These are phyloP conservation scores for Anser cygnoides DNA, from an alignment of 2,113 vertebrate species.

Conservation along the genomic window DNA sequence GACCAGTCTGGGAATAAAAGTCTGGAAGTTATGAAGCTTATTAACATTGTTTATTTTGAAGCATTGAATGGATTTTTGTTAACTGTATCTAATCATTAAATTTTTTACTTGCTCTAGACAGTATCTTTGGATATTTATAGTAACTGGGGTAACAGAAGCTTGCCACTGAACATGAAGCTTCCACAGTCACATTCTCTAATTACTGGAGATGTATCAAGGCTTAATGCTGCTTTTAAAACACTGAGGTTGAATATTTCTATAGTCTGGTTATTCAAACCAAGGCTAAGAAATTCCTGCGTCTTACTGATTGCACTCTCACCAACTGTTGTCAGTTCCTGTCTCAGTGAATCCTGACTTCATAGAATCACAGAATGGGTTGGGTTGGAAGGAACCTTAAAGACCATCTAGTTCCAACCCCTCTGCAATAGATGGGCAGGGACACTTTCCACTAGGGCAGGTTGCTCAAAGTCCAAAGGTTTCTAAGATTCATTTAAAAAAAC, in stretches of 20 bases:
- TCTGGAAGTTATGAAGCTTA: neutral
- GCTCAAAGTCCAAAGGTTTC: neutral
- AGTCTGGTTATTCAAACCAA: accelerated
- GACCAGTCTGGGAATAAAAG: neutral
- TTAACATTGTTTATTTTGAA: neutral
- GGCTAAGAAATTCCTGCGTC: neutral
- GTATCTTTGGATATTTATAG: neutral
- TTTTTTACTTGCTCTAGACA: neutral
- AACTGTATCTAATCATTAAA: neutral
- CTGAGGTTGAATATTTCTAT: neutral
- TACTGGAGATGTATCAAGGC: neutral
- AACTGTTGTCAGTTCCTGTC: neutral
- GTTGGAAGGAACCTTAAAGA: too few species aligned
- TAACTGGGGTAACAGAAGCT: neutral
- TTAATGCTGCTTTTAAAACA: neutral
- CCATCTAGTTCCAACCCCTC: too few species aligned
- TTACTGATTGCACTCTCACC: neutral
- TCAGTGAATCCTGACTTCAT: neutral
- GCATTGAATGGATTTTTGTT: neutral
- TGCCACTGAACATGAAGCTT: neutral
- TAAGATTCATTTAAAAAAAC: too few species aligned
- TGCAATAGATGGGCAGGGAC: too few species aligned
- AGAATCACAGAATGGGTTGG: too few species aligned
- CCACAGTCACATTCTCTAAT: neutral
- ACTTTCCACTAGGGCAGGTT: too few species aligned